phyloP scores from a whole-genome alignment of 2,113 vertebrate genomes.

The Lepisosteus oculatus region DNA sequence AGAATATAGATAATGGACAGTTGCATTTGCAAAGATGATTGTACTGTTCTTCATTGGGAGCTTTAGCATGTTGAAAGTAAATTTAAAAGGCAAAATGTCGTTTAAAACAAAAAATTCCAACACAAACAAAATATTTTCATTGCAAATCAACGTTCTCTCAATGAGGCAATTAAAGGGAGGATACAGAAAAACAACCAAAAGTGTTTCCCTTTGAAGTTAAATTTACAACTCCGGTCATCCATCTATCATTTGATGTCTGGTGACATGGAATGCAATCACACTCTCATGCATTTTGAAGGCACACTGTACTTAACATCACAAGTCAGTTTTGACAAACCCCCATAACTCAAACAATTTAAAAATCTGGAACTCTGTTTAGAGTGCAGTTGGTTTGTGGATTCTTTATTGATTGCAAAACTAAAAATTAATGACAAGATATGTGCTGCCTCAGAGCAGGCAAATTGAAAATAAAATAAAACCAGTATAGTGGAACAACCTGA shows the following conservation, averaged over 20 bases:
- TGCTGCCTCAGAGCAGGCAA: conserved; percentile 6
- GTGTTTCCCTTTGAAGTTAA: background rate
- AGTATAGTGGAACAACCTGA: conserved; percentile 1
- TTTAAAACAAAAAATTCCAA: no score
- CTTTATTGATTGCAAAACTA: conserved; percentile 7
- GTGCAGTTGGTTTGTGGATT: background rate
- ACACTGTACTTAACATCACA: background rate
- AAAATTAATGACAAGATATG: background rate
- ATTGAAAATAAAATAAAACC: conserved; percentile 16
- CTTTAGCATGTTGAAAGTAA: no score
- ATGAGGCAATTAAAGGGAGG: no score
- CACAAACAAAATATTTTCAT: no score
- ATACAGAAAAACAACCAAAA: no score
- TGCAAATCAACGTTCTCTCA: no score
- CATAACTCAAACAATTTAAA: conserved; percentile 12
- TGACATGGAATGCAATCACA: background rate
- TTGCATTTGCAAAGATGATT: no score
- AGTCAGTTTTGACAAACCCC: conserved; percentile 8
- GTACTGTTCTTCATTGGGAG: no score
- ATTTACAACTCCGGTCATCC: background rate
- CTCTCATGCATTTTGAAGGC: background rate
- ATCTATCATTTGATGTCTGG: background rate
- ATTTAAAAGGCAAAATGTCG: no score
- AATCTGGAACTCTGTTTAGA: background rate
- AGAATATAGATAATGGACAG: no score